Base-by-base conservation (phyloP, 1,140 invertebrate species). In the Maconellicoccus hirsutus region DNA sequence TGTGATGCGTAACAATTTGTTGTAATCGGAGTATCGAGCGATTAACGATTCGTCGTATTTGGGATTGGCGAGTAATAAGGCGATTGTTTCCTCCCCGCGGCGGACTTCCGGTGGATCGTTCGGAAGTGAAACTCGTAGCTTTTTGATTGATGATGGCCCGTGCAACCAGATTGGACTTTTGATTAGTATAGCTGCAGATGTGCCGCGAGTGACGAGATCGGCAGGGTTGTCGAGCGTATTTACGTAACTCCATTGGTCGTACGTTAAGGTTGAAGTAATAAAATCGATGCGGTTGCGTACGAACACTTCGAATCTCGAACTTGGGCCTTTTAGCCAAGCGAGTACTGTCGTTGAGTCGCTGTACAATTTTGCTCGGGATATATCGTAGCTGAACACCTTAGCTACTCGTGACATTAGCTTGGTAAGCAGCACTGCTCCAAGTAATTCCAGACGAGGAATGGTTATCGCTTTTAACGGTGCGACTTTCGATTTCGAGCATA, bases 401-500 rank as follows among this genome's bases (percentile, higher is more conserved):
- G 8, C n/a, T 42, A 42, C 39, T 42, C 39, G 39, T 10, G 39
- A 12, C 21, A 66, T 21, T 33, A 79, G 70, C 69, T 75, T 19
- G 0, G 75, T 70, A 8, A 76, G 73, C 25, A 80, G 33, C n/a
- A 77, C 1, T 1, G 79, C 77, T 25, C 71, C 76, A n/a, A n/a
- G n/a, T n/a, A n/a, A n/a, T n/a, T n/a, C n/a, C n/a, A n/a, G n/a
- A n/a, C n/a, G n/a, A n/a, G 22, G 77, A 8, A 79, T 63, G 0
- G 77, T 75, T 8, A 73, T 21, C 10, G 23, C 70, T 72, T 77
- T 78, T 10, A 78, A 27, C 0, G 77, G 78, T 3, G 77, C 78
- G 2, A 80, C 77, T 23, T 73, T 73, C 14, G 78, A 78, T 73
- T 80, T 80, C 0, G 77, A 72, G 21, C 74, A 75, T 1, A 79